Percentiles rank a stretch among this genome's conserved stretches.
Evolutionary conservation across 2,797 vertebrate genomes (phyloP).

Genomic region (Lepidocolaptes lacrymiger): DNA sequence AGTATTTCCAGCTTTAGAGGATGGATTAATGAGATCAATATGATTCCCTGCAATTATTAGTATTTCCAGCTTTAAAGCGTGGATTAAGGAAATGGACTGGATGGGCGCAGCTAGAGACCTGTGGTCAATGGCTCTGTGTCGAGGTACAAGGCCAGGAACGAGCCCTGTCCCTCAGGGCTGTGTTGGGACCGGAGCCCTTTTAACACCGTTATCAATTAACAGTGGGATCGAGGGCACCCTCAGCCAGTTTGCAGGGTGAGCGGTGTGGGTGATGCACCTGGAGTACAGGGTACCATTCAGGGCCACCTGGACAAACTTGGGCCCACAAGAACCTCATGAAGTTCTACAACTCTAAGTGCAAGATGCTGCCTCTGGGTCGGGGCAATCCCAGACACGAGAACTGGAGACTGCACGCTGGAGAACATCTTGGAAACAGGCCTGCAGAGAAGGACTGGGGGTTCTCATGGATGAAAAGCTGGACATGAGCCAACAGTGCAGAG

Average conservation of each 20-base stretch:
- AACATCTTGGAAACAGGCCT: not conserved
- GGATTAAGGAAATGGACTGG: too few relatives aligned
- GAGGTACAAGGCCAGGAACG: too few relatives aligned
- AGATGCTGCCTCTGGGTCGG: not conserved
- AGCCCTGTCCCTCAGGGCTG: not conserved
- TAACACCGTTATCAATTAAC: not conserved
- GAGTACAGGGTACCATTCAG: not conserved
- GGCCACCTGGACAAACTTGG: not conserved
- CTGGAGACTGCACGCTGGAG: not conserved
- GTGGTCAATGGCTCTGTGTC: accelerated
- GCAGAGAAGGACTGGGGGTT: not conserved
- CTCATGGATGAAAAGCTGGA: not conserved
- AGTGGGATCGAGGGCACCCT: not conserved
- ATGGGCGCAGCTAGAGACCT: accelerated
- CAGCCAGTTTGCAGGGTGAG: not conserved
- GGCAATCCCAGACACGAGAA: not conserved
- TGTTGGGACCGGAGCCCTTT: too few relatives aligned
- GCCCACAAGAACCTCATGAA: not conserved
- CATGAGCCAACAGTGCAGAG: not conserved
- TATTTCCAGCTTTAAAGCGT: too few relatives aligned
- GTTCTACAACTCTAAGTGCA: not conserved
- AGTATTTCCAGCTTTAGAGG: too few relatives aligned
- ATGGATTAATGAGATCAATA: too few relatives aligned
- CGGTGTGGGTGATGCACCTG: not conserved
- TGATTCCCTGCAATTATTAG: too few relatives aligned